A percentile compares a stretch with the other conserved stretches of the same genome.
Conservation (phyloP, 2,888 invertebrate genomes). For the Habroteleia sp. region DNA sequence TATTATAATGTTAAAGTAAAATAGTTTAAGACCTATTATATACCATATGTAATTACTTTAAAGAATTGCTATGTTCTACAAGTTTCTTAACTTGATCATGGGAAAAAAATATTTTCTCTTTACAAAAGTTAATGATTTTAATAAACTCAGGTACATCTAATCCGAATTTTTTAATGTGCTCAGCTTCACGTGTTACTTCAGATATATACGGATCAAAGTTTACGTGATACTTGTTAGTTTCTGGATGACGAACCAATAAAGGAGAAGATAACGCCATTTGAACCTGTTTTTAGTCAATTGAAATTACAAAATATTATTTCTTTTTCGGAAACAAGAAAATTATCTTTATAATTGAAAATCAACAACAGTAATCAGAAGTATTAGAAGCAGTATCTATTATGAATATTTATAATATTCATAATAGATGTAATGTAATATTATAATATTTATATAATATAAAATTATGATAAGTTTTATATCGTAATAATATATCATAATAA, state of each 20-base stretch:
- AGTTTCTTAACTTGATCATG: conserved; percentile 85
- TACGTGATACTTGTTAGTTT: conserved; percentile 85
- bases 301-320: too few species aligned
- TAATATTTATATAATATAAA: too few species aligned
- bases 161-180: conserved; percentile 89
- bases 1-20: not conserved
- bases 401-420: too few species aligned
- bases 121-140: conserved; percentile 88
- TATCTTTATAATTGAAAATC: too few species aligned
- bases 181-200: conserved; percentile 90
- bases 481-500: too few species aligned
- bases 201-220: conserved; percentile 88
- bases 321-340: too few species aligned
- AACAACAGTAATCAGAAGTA: too few species aligned
- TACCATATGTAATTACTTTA: conserved; percentile 68
- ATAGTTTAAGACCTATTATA: too few species aligned
- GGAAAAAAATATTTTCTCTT: conserved; percentile 85
- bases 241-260: conserved; percentile 86
- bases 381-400: too few species aligned
- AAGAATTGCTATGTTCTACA: conserved; percentile 84
- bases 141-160: conserved; percentile 89
- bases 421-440: too few species aligned
- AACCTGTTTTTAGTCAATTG: conserved; percentile 80
- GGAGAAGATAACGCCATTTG: conserved; percentile 86
- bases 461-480: too few species aligned